Percentiles rank a stretch among this genome's conserved stretches.
These are phyloP conservation scores for Drosophila seguyi DNA, from an alignment of 1,140 invertebrate species.

Conservation along the genomic window DNA sequence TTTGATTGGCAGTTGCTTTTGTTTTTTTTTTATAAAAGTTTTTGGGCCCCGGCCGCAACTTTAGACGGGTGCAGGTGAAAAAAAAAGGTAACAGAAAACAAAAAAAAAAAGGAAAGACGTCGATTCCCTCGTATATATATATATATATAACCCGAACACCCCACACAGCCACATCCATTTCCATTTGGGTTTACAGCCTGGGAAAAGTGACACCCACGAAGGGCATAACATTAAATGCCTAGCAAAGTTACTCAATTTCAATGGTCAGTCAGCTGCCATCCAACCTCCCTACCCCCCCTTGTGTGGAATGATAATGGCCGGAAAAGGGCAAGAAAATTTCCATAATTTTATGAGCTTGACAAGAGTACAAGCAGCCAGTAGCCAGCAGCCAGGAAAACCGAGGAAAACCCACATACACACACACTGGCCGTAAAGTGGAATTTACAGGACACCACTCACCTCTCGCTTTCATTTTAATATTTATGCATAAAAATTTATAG, in stretches of 20 bases:
- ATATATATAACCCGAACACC: background rate
- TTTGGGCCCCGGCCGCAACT: slow-evolving; percentile 58
- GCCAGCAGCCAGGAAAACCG: background rate
- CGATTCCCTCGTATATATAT: background rate
- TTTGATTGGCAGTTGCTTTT: slow-evolving; percentile 78
- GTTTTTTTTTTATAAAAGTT: slow-evolving; percentile 48
- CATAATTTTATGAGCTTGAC: slow-evolving; percentile 80
- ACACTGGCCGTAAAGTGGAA: slow-evolving; percentile 65
- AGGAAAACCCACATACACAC: slow-evolving; percentile 4
- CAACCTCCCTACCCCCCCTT: background rate
- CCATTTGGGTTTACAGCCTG: slow-evolving; percentile 28
- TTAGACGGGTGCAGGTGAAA: slow-evolving; percentile 60
- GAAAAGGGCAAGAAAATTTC: slow-evolving; percentile 77
- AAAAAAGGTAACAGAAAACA: background rate
- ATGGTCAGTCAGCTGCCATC: slow-evolving; percentile 39
- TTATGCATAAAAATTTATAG: slow-evolving; percentile 81
- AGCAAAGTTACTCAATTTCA: slow-evolving; percentile 47
- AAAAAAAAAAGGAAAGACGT: background rate
- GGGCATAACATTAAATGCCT: slow-evolving; percentile 46
- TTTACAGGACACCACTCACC: slow-evolving; percentile 53
- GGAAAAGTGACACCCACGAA: slow-evolving; percentile 45
- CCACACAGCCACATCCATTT: slow-evolving; percentile 3
- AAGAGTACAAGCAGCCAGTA: slow-evolving; percentile 16
- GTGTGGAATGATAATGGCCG: slow-evolving; percentile 53
- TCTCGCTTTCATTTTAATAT: slow-evolving; percentile 64